Base-by-base conservation (phyloP, 2,888 invertebrate species). In the Aphidoletes aphidimyza region DNA sequence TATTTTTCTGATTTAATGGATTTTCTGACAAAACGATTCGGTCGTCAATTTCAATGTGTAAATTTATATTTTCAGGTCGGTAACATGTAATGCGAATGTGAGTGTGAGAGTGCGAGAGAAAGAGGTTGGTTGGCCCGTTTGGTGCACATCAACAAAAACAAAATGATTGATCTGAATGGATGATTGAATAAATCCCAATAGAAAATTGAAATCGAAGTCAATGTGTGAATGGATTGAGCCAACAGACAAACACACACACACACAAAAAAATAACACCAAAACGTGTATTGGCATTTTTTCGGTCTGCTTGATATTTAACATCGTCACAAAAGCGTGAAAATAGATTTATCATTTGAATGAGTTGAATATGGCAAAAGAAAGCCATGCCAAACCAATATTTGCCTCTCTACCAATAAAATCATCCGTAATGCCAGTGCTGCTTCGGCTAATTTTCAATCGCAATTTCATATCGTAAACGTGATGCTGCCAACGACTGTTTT, bases 141-240 rank as follows among this genome's bases (percentile, higher is more conserved):
- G 1, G 34, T 19, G 19, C 78, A 81, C 22, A n/a, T 81, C n/a
- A 37, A 69, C 81, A 22, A 81, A 81, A 81, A 81, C 59, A 14
- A 81, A 81, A 81, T 81, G 37, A 81, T 81, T 81, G 81, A 81
- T 81, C 36, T 30, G 34, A 69, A 69, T 69, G 36, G 69, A 69
- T 69, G 69, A n/a, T n/a, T n/a, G n/a, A n/a, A 69, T 69, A 37
- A 37, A 81, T 37, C 30, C 69, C 1, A 54, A 69, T 69, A 69
- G 34, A 34, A 26, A 69, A 69, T 69, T 69, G 69, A 69, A 69
- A 69, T 69, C 34, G 14, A n/a, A 30, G 69, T 69, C 30, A 69
- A 30, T 54, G 11, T 54, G 11, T 78, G 78, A 78, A 36, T 78
- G 78, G 1, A 36, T 78, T 36, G 22, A 9, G 14, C 22, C 59